Base-by-base conservation (phyloP, 2,113 vertebrate species). In the Oxygymnocypris stewartii region DNA sequence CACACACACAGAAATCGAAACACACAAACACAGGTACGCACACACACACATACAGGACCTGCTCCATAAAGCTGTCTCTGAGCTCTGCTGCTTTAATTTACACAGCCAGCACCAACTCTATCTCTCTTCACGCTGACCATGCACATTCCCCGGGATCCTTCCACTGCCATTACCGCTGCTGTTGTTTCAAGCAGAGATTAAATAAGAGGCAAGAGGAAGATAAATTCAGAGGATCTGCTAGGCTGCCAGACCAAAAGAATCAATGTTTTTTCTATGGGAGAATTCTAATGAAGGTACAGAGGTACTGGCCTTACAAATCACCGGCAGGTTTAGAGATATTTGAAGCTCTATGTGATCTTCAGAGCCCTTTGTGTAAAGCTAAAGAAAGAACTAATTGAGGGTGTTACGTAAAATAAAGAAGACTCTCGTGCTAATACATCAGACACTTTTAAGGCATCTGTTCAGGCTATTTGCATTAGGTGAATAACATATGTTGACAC, bases 121-220 rank as follows among this genome's bases (percentile, higher is more conserved):
- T 65, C 61, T 74, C 28, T 74, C 35, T 47, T 51, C 63, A 76
- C 54, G 89, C 89, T 90, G 89, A 90, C 87, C 74, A 83, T 65
- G 87, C 89, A 90, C 74, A 88, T 90, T 88, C 82, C 78, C 63
- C 67, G 18, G 44, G 79, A 75, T 82, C 85, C 74, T 79, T 87
- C 87, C 79, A 54, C 74, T 47, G 82, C 78, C 71, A 84, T 87
- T 87, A 87, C 87, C 2, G 74, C 79, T 20, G 18, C 67, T 83
- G 85, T 82, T 87, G 84, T 89, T 83, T 89, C 86, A 84, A 89
- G 84, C 73, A 75, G 77, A 87, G 89, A 89, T 89, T 86, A 90
- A 90, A 88, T 76, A 81, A 88, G 89, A 86, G 84, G 84, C 87
- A 23, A 75, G 86, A 87, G 86, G 84, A 89, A 89, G 85, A 89